Evolutionary conservation across 2,113 vertebrate species (phyloP).

Genomic region (Neoarius graeffei): DNA sequence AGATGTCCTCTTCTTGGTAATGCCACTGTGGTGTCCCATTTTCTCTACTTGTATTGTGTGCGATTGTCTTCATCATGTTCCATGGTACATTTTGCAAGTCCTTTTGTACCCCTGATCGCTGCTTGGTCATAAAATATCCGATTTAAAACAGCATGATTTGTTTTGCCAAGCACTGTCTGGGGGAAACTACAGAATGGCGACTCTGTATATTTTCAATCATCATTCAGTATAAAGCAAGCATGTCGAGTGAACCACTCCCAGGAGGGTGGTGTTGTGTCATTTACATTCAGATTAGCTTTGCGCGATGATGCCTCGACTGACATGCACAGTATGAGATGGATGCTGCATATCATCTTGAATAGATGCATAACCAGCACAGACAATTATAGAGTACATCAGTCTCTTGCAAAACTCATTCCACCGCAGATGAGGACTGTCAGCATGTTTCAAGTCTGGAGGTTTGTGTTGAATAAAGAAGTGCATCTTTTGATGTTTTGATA

Average conservation of each 20-base stretch:
- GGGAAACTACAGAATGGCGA: not conserved
- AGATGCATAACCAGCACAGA: slow-evolving; percentile 23
- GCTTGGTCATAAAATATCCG: not conserved
- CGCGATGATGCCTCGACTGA: slow-evolving; percentile 53
- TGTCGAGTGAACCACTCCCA: not conserved
- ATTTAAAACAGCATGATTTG: not conserved
- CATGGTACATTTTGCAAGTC: not conserved
- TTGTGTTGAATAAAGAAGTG: not conserved
- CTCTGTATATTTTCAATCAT: not conserved
- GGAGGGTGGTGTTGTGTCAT: slow-evolving; percentile 32
- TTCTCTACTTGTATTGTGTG: not conserved
- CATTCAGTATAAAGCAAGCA: not conserved
- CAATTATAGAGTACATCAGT: not conserved
- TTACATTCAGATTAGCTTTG: slow-evolving; percentile 64
- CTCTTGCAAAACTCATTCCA: not conserved
- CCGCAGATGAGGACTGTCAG: not conserved
- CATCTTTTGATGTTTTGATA: slow-evolving; percentile 1
- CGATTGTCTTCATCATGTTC: not conserved
- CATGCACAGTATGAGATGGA: slow-evolving; percentile 51
- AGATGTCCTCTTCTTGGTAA: not conserved
- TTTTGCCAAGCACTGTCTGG: not conserved
- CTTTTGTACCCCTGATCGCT: not conserved
- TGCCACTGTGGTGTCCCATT: not conserved
- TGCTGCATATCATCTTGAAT: slow-evolving; percentile 51
- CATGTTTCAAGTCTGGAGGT: not conserved